Percentiles rank a stretch among this genome's conserved stretches.
These are phyloP conservation scores for Carpatolechia fugitivella DNA, from an alignment of 2,888 invertebrate genomes.

Conservation along the genomic window DNA sequence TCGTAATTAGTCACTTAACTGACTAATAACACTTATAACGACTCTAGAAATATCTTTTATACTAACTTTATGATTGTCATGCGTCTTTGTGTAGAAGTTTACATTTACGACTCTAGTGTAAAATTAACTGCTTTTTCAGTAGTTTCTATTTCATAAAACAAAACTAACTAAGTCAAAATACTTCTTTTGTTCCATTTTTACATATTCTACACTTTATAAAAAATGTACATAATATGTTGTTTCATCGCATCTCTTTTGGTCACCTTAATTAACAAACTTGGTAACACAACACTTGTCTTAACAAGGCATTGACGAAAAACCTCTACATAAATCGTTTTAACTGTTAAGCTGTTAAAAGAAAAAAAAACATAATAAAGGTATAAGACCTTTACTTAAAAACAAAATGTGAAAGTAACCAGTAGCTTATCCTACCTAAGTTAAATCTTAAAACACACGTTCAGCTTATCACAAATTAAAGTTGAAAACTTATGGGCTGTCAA, in stretches of 20 bases:
- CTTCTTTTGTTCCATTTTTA: no score
- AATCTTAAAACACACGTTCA: slow-evolving; percentile 64
- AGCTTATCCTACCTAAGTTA: slow-evolving; percentile 14
- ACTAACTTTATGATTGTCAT: slow-evolving; percentile 21
- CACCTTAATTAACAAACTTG: no score
- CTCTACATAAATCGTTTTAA: background rate
- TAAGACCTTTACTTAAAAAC: background rate
- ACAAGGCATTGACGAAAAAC: slow-evolving; percentile 2
- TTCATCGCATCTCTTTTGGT: no score
- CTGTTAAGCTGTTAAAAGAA: background rate
- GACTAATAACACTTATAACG: slow-evolving; percentile 23
- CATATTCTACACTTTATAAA: no score
- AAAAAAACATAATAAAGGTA: background rate
- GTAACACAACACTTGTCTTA: background rate
- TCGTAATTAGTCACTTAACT: slow-evolving; percentile 45
- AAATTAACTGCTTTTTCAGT: background rate
- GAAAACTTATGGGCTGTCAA: slow-evolving; percentile 70
- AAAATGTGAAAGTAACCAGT: slow-evolving; percentile 4
- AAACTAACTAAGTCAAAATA: no score
- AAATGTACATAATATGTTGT: no score
- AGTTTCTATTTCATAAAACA: no score
- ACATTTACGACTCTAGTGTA: background rate
- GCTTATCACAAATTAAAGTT: slow-evolving; percentile 75
- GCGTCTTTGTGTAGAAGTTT: background rate
- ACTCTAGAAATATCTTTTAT: slow-evolving; percentile 26